Evolutionary conservation across 2,113 vertebrate species (phyloP), one percentile per base, ranked within the genome.

Genomic region (Herpailurus yagouaroundi): DNA sequence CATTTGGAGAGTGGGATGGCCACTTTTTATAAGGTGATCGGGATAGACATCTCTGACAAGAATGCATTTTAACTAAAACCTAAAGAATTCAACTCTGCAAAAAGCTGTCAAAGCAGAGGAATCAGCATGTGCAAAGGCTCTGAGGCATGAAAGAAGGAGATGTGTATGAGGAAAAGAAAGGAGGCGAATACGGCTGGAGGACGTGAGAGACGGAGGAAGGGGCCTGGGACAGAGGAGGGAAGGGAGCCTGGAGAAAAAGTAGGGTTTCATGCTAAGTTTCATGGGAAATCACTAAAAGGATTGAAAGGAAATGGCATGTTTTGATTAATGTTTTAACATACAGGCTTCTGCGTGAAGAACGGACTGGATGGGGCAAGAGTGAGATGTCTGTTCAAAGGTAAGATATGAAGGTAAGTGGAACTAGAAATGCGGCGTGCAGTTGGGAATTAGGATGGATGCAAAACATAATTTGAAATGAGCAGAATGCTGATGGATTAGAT

Each of bases 41-140:
- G 66, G 71, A 73, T 6, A 66, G 63, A 52, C 27, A 52, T 33
- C 10, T 79, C 41, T 73, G 41, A 68, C 1, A 27, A 81, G 79
- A 79, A 9, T 3, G 23, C 31, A 48, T 76, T 76, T 94, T 79
- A 55, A 83, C 1, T 41, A 68, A 95, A 89, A 68, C 19, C 23
- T 48, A 25, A 31, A 80, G 31, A 63, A 31, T 93, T 73, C 71
- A 52, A 38, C 18, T 63, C 27, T 19, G n/a, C 29, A n/a, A 91
- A 89, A 93, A 86, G 38, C 41, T 73, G 77, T 79, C 88, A 82
- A 89, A 85, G 41, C 64, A 69, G 50, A 89, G 38, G 27, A 10
- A 29, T 36, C 69, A 15, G 13, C 95, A 82, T 4, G 4, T 48
- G 38, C 66, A 71, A 50, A 96, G 45, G 19, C 55, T 9, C 31